Conservation (phyloP, 2,113 vertebrate genomes). For the Xiphophorus maculatus region DNA sequence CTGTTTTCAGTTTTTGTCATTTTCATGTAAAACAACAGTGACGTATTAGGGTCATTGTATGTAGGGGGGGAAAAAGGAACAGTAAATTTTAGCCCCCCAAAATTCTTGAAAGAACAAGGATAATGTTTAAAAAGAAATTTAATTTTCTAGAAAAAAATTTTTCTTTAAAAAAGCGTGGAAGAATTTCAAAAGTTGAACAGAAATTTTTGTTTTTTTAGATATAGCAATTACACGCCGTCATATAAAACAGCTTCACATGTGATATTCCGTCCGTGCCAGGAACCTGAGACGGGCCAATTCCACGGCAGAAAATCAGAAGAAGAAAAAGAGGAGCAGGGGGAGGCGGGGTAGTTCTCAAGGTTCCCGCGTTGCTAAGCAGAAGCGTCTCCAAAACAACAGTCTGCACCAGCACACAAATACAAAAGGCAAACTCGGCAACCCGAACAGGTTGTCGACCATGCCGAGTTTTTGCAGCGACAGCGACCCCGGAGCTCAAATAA, state of each 20-base stretch:
- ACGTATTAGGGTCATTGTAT: no score
- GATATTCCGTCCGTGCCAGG: slow-evolving; percentile 22
- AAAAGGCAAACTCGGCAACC: rapidly evolving
- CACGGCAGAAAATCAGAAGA: background rate
- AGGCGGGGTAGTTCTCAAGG: slow-evolving; percentile 8
- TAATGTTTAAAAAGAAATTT: no score
- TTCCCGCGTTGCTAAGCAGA: slow-evolving; percentile 27
- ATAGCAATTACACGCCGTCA: no score
- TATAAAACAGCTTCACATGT: background rate
- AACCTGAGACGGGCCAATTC: slow-evolving; percentile 34
- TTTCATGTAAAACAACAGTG: background rate
- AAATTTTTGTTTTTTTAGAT: no score
- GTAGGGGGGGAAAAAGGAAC: no score
- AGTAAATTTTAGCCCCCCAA: no score
- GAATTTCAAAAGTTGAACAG: no score
- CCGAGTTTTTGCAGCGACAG: no score
- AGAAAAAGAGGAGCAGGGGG: slow-evolving; percentile 42
- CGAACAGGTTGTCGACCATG: background rate
- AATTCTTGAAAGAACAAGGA: no score
- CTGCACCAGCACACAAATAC: rapidly evolving
- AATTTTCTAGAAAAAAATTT: no score
- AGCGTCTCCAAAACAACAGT: slow-evolving; percentile 11
- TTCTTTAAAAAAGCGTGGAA: no score
- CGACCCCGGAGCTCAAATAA: background rate
- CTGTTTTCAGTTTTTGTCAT: background rate